Percentiles rank a stretch among this genome's conserved stretches.
phyloP scores from a whole-genome alignment of 2,888 invertebrate species.

The Micoletzkya japonica region DNA sequence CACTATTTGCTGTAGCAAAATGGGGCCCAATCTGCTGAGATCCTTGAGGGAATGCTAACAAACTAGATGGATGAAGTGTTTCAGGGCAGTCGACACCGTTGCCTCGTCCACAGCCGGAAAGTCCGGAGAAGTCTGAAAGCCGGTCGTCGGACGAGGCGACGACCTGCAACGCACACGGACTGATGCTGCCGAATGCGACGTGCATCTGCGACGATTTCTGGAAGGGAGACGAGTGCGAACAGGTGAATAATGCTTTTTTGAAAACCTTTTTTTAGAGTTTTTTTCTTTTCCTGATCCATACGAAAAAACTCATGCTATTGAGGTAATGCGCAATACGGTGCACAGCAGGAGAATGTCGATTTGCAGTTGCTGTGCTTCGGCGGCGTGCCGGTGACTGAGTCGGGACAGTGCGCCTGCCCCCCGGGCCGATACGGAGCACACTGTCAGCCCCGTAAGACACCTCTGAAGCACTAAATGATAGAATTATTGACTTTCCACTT shows the following conservation, averaged over 20 bases:
- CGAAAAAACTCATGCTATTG: no score
- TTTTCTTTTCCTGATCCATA: no score
- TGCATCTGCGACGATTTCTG: constrained; percentile 26
- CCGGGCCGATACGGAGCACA: constrained; percentile 22
- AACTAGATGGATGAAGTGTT: no score
- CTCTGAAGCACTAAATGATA: background rate
- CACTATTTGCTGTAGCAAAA: no score
- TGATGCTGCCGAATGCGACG: constrained; percentile 19
- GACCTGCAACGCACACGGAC: constrained; percentile 8
- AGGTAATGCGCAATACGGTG: background rate
- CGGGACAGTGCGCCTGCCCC: constrained; percentile 19
- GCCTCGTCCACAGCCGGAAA: no score
- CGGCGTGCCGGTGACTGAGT: no score
- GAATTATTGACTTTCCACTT: background rate
- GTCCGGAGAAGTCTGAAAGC: no score
- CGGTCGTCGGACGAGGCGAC: no score
- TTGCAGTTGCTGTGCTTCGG: constrained; percentile 21
- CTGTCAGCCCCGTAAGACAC: constrained; percentile 21
- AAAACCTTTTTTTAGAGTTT: no score
- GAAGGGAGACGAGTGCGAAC: constrained; percentile 7
- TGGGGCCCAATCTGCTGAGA: no score
- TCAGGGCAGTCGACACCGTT: no score
- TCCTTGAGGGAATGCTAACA: no score
- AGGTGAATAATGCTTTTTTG: background rate
- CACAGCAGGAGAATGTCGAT: background rate